Evolutionary conservation across 2,888 invertebrate genomes (phyloP), one percentile per base, ranked within the genome.

Genomic region (Pseudococcus jackbeardsleyi): DNA sequence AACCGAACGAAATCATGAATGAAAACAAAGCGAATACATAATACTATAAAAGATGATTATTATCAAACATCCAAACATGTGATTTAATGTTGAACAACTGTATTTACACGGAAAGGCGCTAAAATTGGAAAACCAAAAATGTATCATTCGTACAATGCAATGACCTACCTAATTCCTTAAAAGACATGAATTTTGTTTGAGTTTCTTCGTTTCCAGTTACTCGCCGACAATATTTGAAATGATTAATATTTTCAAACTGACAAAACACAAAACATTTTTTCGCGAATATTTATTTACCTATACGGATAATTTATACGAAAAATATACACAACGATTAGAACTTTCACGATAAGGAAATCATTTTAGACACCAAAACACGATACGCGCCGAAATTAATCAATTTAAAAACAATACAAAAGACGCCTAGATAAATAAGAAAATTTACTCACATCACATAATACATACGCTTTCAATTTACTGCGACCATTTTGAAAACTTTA

Each of bases 401-500:
- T 42, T 42, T 19, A 46, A 22, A 8, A 46, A 79, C n/a, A 79
- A 26, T 79, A 42, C 42, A 79, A n/a, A 5, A 3, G 39, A 79
- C 79, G 79, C 42, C 46, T 79, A 79, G 42, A 42, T 79, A 79
- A 79, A 42, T 42, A 79, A 33, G 26, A 33, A 68, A 86, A 86
- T 86, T 59, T 42, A 86, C 86, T 42, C 68, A 86, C 86, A 64
- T 86, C 86, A 86, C 86, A 59, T 85, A 68, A 77, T 77, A 86
- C 59, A 87, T 87, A 87, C 87, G 87, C 87, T 87, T 87, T 82
- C 87, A 87, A 77, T 33, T 33, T 54, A 50, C 48, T 87, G 87
- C 87, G 46, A 82, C 87, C 87, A 87, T 87, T 87, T 88, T 88
- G 84, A 88, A 84, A 88, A 88, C 68, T 84, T 64, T 84, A 88